Conservation (phyloP, 2,113 vertebrate species). For the Leucopsar rothschildi region DNA sequence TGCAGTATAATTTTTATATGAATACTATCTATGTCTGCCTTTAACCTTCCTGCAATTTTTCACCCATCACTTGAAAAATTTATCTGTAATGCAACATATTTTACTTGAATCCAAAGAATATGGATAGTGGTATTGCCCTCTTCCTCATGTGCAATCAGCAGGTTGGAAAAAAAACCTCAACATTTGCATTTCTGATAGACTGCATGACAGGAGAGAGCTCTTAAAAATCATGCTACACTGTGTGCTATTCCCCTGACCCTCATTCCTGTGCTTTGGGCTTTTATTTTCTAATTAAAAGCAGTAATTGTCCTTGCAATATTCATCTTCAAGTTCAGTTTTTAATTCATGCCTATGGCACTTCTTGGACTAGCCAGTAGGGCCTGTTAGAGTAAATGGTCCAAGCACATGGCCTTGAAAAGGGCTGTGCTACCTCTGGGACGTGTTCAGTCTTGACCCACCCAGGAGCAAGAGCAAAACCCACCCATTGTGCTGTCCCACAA, state of each 20-base stretch:
- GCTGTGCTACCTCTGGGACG: not conserved
- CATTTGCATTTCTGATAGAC: not conserved
- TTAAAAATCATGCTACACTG: not conserved
- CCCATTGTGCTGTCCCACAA: not conserved
- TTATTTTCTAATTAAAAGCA: conserved; percentile 59
- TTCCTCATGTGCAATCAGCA: not conserved
- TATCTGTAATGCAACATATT: not conserved
- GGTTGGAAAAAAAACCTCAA: not conserved
- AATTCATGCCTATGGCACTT: conserved; percentile 35
- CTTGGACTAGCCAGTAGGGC: conserved; percentile 29
- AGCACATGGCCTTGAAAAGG: not conserved
- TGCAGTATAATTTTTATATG: not conserved
- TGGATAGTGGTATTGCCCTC: not conserved
- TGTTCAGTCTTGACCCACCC: conserved; percentile 30
- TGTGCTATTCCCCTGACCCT: conserved; percentile 2
- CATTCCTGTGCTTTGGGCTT: conserved; percentile 42
- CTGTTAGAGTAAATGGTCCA: conserved; percentile 11
- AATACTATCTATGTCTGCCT: not conserved
- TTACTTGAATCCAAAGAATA: not conserved
- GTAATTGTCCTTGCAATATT: conserved; percentile 54
- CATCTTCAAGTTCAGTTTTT: conserved; percentile 48
- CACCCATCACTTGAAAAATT: not conserved
- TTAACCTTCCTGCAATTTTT: not conserved
- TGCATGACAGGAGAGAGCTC: not conserved
- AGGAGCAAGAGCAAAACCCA: conserved; percentile 37